Evolutionary conservation across 2,888 invertebrate genomes (phyloP).

Genomic region (Aelia acuminata): DNA sequence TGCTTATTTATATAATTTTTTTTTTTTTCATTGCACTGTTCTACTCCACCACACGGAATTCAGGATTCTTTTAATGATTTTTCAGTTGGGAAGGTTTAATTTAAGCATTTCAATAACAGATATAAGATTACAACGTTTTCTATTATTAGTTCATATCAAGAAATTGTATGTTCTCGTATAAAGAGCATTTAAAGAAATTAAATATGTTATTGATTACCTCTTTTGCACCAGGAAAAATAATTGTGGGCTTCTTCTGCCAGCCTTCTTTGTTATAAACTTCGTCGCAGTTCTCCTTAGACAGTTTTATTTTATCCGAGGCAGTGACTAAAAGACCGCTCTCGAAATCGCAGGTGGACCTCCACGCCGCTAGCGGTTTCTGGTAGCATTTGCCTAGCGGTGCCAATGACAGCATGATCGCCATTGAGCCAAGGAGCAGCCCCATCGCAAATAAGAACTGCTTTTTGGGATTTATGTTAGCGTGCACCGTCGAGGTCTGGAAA

Average conservation of each 20-base stretch:
- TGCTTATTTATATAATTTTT: no score
- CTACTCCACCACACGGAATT: no score
- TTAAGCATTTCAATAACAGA: no score
- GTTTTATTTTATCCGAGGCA: not conserved
- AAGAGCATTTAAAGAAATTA: no score
- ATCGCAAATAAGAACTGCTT: not conserved
- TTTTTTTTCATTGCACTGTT: no score
- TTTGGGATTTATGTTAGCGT: not conserved
- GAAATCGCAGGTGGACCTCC: slow-evolving; percentile 47
- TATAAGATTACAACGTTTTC: no score
- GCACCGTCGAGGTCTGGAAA: not conserved
- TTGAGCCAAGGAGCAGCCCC: not conserved
- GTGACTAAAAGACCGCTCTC: not conserved
- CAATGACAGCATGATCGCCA: slow-evolving; percentile 4
- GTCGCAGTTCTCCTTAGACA: slow-evolving; percentile 50
- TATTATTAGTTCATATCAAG: no score
- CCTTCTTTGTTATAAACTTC: slow-evolving; percentile 49
- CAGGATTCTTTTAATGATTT: no score
- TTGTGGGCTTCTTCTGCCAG: slow-evolving; percentile 56
- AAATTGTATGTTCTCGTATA: no score
- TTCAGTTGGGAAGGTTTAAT: no score
- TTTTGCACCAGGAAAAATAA: slow-evolving; percentile 50
- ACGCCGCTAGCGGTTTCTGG: not conserved
- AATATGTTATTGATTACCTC: slow-evolving; percentile 19
- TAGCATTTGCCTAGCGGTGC: not conserved